Evolutionary conservation across 2,888 invertebrate species (phyloP), one percentile per base, ranked within the genome.

Genomic region (Lamproptera curius): DNA sequence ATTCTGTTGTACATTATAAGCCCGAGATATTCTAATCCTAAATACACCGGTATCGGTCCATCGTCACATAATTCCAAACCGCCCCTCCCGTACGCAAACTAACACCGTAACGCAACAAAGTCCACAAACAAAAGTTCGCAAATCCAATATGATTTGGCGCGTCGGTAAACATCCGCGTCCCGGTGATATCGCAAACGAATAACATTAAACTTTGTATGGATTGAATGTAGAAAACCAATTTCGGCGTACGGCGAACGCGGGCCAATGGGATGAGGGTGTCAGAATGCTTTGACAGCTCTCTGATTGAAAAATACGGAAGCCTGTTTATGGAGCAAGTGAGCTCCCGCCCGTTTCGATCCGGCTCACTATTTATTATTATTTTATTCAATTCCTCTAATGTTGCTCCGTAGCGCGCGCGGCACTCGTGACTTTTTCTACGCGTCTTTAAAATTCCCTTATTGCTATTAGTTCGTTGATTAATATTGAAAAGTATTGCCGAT

Each of bases 221-320:
- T 87, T 87, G 87, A 86, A 88, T 87, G 88, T 88, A 88, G 88
- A 87, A 88, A 88, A 88, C 87, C 88, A 88, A 88, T 88, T 88
- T 88, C 85, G 86, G 86, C 83, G 82, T 77, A 82, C 87, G 86
- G 78, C 83, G 87, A 85, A 83, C 82, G 83, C 86, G 86, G 83
- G 87, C 86, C 87, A 86, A 81, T 80, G 82, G 86, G 87, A 88
- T 88, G 89, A 88, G 89, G 89, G 88, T 86, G 87, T 87, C 88
- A 88, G 86, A 88, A 88, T 79, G 89, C 86, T 88, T 89, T 89
- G 89, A 89, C 89, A 89, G 89, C 82, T 89, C 86, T 79, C 88
- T 89, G 89, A 90, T 90, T 89, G 89, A 89, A 90, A 89, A 89
- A 89, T 89, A 89, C 88, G 88, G 86, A 81, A 87, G 84, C 78